Evolutionary conservation across 2,113 vertebrate species (phyloP), one percentile per base, ranked within the genome.

Genomic region (Dasyornis broadbenti): DNA sequence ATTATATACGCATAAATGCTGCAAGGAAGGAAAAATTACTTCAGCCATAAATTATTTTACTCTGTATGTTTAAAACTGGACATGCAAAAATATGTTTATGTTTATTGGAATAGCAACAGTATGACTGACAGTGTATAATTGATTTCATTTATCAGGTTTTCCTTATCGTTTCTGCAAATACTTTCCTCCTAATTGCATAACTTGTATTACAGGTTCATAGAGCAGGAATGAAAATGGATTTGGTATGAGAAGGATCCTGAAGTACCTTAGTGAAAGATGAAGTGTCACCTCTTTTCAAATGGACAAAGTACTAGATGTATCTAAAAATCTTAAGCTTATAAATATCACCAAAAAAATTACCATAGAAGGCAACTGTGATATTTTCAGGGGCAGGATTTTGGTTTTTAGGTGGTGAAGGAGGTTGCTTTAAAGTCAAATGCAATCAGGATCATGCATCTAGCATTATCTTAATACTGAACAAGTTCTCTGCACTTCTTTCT

Each of bases 101-200:
- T 83, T 96, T 86, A 89, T 60, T 61, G 44, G 85, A 92, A 91
- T 20, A 90, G 30, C 59, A 75, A 65, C 65, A 82, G 79, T 13
- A 6, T 81, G 92, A 92, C 87, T 90, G 90, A 86, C 80, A 57
- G 53, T 4, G 31, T 63, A 68, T 10, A 84, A 72, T 0, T 0
- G 56, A 91, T 75, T 94, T 89, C 20, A 86, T 92, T 95, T 93
- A 83, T 79, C 79, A 86, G 21, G 42, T 81, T 94, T 94, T 70
- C 76, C 69, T 90, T 65, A 92, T 61, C 12, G 0, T 86, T 80
- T 72, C 89, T 92, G 73, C 72, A 94, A 92, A 91, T 50, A 39
- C 57, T 86, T 91, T 85, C 28, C n/a, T 90, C 61, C 83, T 96
- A 94, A 93, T 91, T 97, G 94, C 57, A 96, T 94, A 94, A 96